Evolutionary conservation across 2,797 vertebrate species (phyloP), one percentile per base, ranked within the genome.

Genomic region (Alexandromys oeconomus): DNA sequence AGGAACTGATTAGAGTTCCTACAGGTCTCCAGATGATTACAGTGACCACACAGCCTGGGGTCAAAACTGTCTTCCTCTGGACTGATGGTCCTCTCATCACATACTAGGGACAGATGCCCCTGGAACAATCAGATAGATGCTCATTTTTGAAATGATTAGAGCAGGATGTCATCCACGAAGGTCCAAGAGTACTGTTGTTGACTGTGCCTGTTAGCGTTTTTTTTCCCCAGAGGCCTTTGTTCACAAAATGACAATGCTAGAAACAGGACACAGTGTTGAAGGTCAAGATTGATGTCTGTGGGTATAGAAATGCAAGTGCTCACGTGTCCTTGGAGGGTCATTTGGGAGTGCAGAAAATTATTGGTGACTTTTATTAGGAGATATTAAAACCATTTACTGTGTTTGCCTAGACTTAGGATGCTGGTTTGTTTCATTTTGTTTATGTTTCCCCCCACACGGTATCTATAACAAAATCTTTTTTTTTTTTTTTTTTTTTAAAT

Each of bases 131-230:
- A 71, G 48, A 27, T 73, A 6, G 9, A 3, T 43, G 71, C 25
- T 91, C 78, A 61, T 43, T 84, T 76, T 86, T 54, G 40, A 86
- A 74, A 51, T 69, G 65, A 27, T 80, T 80, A 88, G 43, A 91
- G 63, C 8, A 51, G 19, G 78, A 82, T 54, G 63, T 10, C 17
- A 46, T 8, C 23, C 9, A 46, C 65, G 71, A 6, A 63, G n/a
- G 37, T 79, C 73, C 43, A 31, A 34, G n/a, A 71, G 11, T 78
- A 11, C 67, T 23, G 0, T n/a, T 74, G 21, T 61, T 78, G 61
- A 80, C 40, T 63, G 0, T 21, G n/a, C 63, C n/a, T 71, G 0
- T 9, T 23, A 61, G 8, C 25, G 0, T 19, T 31, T 25, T 25
- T 25, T n/a, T 48, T 21, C 9, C 0, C n/a, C 69, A 61, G 46